Evolutionary conservation across 2,888 invertebrate species (phyloP).

Genomic region (Caenorhabditis virilis): DNA sequence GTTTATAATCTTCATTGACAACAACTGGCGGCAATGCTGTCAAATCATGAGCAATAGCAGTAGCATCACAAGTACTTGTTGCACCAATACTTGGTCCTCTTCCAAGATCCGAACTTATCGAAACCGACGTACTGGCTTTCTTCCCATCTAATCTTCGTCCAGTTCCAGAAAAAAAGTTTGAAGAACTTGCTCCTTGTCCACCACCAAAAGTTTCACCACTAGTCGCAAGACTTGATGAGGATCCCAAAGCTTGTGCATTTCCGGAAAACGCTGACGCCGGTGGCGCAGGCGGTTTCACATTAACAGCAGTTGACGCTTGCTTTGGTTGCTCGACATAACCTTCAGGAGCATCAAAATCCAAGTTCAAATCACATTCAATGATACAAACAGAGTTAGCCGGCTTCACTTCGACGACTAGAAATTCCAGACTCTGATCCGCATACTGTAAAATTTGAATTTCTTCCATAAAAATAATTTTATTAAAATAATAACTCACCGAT

Average conservation of each 20-base stretch:
- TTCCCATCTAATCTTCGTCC: slow-evolving; percentile 64
- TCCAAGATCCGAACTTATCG: slow-evolving; percentile 18
- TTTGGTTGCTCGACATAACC: slow-evolving; percentile 47
- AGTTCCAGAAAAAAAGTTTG: slow-evolving; percentile 46
- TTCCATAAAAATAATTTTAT: slow-evolving; percentile 70
- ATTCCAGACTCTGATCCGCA: slow-evolving; percentile 82
- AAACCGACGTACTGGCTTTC: slow-evolving; percentile 38
- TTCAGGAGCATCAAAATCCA: slow-evolving; percentile 90
- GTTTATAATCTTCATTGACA: slow-evolving; percentile 55
- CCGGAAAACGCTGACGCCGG: slow-evolving; percentile 25
- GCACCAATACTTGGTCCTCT: too few species aligned
- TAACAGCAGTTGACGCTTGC: slow-evolving; percentile 31
- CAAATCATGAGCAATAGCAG: slow-evolving; percentile 16
- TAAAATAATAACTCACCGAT: slow-evolving; percentile 6
- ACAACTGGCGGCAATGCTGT: slow-evolving; percentile 44
- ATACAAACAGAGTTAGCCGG: slow-evolving; percentile 88
- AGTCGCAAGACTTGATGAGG: not conserved
- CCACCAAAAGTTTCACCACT: not conserved
- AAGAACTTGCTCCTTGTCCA: not conserved
- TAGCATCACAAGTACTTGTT: slow-evolving; percentile 24
- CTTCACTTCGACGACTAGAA: slow-evolving; percentile 92
- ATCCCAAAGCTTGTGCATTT: slow-evolving; percentile 10
- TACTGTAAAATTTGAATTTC: slow-evolving; percentile 75
- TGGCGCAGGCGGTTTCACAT: slow-evolving; percentile 27
- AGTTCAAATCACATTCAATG: slow-evolving; percentile 99